These are phyloP conservation scores for Noctua janthina DNA, from an alignment of 2,888 invertebrate genomes.

Conservation along the genomic window DNA sequence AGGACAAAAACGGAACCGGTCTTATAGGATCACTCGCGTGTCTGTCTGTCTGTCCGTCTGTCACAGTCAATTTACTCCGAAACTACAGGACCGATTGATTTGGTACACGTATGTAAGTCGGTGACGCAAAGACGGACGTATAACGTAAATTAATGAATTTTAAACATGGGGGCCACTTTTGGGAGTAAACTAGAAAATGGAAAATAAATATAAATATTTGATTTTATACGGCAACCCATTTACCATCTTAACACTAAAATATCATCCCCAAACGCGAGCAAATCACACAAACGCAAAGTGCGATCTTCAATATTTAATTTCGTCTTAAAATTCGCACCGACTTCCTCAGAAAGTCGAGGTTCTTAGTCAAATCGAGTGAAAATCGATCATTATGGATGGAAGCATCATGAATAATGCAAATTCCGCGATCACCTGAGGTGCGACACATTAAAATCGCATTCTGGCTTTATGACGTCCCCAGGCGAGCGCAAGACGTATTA, in stretches of 20 bases:
- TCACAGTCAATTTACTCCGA: too few relatives aligned
- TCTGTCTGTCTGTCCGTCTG: too few relatives aligned
- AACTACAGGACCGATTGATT: too few relatives aligned
- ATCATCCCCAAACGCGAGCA: slow-evolving; percentile 6
- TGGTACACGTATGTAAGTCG: too few relatives aligned
- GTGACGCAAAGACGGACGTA: too few relatives aligned
- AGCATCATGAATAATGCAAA: slow-evolving; percentile 83
- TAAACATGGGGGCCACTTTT: too few relatives aligned
- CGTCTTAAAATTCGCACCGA: slow-evolving; percentile 61
- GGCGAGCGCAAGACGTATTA: slow-evolving; percentile 70
- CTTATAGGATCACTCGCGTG: too few relatives aligned
- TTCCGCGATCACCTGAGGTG: slow-evolving; percentile 77
- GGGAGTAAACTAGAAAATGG: too few relatives aligned
- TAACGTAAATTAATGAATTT: too few relatives aligned
- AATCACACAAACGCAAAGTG: slow-evolving; percentile 27
- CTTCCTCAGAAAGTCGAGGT: slow-evolving; percentile 44
- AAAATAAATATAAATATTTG: too few relatives aligned
- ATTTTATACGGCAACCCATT: neutral
- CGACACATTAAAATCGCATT: slow-evolving; percentile 86
- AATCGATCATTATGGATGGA: slow-evolving; percentile 68
- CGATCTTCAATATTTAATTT: slow-evolving; percentile 65
- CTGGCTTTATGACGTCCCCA: slow-evolving; percentile 75
- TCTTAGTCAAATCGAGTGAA: slow-evolving; percentile 66
- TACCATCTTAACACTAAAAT: slow-evolving; percentile 3
- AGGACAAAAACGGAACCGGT: too few relatives aligned